Base-by-base conservation (phyloP, 2,888 invertebrate species). In the Archaeoteleia sp. region DNA sequence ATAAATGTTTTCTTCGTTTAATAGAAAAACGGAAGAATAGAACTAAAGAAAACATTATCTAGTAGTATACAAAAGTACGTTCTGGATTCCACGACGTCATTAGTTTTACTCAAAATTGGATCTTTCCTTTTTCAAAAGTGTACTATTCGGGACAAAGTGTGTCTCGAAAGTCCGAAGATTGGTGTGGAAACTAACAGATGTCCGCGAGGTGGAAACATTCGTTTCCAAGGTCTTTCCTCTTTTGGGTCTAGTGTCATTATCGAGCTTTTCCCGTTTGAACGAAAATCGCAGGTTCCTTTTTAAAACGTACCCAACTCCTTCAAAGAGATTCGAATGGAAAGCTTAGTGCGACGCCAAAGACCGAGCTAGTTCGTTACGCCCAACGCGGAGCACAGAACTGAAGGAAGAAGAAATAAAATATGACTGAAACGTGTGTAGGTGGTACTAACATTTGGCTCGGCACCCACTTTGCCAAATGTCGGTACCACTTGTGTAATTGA, bases 131-230 rank as follows among this genome's bases (percentile, higher is more conserved):
- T 58, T 67, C 67, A 67, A 67, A 67, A 58, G 51, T 61, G 53
- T 61, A 61, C 46, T 57, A 34, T 54, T 14, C 32, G 25, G 43
- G 6, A 42, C 35, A 53, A 45, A 57, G 49, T 49, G 48, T 35
- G 45, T 48, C 46, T 45, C 12, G 53, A 35, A 62, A 48, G 58
- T 63, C 49, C 49, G 48, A 58, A 63, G 68, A 68, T 63, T 68
- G 58, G 68, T 68, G 68, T 63, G 68, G 49, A 63, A 68, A 68
- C 62, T 53, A 58, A 58, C 68, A 68, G 68, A 57, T 68, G 68
- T 58, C 63, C 53, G 30, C 37, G 32, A 17, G 5, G 10, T 23
- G 40, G 54, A 32, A 42, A 51, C 63, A 49, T 58, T 62, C 62
- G 58, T 67, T 67, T 67, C 17, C 30, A 37, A n/a, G 42, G 53